Evolutionary conservation across 2,113 vertebrate genomes (phyloP).

Genomic region (Zapornia atra): DNA sequence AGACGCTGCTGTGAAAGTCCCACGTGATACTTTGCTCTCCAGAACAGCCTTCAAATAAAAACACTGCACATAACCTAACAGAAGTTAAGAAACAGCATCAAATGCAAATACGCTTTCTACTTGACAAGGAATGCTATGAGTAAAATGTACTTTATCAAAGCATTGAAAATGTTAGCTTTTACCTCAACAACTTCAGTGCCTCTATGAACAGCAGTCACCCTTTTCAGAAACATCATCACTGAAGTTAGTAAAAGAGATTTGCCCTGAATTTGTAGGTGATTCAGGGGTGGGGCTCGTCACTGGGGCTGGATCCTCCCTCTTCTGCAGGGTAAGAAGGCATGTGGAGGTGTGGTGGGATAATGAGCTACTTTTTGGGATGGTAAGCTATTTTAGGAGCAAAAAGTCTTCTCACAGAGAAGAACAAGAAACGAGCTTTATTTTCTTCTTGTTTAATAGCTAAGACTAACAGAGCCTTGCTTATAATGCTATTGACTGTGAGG

Average conservation of each 20-base stretch:
- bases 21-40: background rate
- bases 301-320: background rate
- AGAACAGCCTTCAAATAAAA: background rate
- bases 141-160: background rate
- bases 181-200: background rate
- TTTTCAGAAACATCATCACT: background rate
- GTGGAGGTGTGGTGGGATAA: background rate
- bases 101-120: fast-evolving
- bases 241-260: fast-evolving
- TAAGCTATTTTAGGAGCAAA: background rate
- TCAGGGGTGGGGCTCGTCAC: background rate
- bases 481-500: fast-evolving
- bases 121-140: fast-evolving
- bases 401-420: background rate
- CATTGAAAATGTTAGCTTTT: background rate
- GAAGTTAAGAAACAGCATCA: background rate
- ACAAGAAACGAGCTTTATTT: background rate
- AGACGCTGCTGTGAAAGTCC: too few species aligned
- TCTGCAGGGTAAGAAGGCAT: background rate
- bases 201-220: fast-evolving
- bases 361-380: background rate
- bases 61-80: fast-evolving
- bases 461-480: background rate
- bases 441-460: background rate
- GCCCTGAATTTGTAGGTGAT: background rate